Evolutionary conservation across 2,888 invertebrate genomes (phyloP).

Genomic region (Chelonus formosanus): DNA sequence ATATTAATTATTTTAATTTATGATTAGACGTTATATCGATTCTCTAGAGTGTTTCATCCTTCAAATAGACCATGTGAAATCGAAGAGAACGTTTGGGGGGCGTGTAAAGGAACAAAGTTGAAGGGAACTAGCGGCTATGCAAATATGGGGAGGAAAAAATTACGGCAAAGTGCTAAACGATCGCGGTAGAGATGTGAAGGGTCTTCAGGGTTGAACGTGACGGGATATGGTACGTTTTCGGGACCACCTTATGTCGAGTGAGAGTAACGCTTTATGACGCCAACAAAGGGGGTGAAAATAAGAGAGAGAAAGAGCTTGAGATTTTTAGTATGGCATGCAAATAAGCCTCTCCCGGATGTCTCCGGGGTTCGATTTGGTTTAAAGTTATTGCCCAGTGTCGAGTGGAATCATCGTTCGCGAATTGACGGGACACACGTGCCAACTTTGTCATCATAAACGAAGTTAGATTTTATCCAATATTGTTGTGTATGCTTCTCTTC

Average conservation of each 20-base stretch:
- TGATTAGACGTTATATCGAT: too few relatives aligned
- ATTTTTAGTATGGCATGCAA: slow-evolving; percentile 60
- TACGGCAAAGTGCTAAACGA: slow-evolving; percentile 65
- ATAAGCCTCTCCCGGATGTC: slow-evolving; percentile 62
- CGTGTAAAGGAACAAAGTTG: slow-evolving; percentile 28
- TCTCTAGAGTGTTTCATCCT: slow-evolving; percentile 1
- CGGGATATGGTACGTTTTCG: slow-evolving; percentile 39
- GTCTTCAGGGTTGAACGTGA: slow-evolving; percentile 44
- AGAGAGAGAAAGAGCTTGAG: slow-evolving; percentile 38
- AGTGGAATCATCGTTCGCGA: slow-evolving; percentile 53
- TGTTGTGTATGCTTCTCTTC: background rate
- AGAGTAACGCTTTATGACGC: slow-evolving; percentile 57
- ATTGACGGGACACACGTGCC: slow-evolving; percentile 43
- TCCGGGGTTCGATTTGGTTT: slow-evolving; percentile 64
- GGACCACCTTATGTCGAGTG: slow-evolving; percentile 62
- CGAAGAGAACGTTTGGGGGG: slow-evolving; percentile 2
- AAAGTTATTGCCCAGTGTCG: slow-evolving; percentile 58
- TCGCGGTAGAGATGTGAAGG: slow-evolving; percentile 49
- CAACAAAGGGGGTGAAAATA: slow-evolving; percentile 21
- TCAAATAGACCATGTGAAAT: background rate
- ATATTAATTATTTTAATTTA: too few relatives aligned
- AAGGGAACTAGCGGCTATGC: slow-evolving; percentile 55
- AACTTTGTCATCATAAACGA: slow-evolving; percentile 25
- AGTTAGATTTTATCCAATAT: slow-evolving; percentile 24
- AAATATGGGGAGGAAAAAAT: slow-evolving; percentile 61